Percentiles rank a stretch among this genome's conserved stretches.
These are phyloP conservation scores for Euthynnus affinis DNA, from an alignment of 2,797 vertebrate genomes.

Conservation along the genomic window DNA sequence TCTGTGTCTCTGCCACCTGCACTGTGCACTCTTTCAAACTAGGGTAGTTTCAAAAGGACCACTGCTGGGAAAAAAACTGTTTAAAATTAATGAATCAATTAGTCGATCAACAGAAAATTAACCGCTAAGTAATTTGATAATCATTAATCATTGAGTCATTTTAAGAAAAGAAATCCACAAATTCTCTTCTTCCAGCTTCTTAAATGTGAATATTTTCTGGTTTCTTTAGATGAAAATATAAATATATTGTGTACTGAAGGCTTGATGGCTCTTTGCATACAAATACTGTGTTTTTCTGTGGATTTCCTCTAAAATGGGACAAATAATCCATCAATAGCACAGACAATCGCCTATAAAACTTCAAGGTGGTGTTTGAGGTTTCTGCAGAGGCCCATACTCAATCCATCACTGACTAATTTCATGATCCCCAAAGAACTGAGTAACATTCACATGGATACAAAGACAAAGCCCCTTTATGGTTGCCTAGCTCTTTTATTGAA, in stretches of 20 bases:
- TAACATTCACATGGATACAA: constrained; percentile 55
- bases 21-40: background rate
- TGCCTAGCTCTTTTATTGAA: constrained; percentile 59
- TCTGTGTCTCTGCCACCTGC: constrained; percentile 33
- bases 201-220: too few relatives aligned
- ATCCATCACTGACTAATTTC: constrained; percentile 30
- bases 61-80: constrained; percentile 3
- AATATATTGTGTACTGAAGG: background rate
- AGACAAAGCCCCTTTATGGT: constrained; percentile 65
- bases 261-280: constrained; percentile 1
- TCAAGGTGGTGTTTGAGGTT: constrained; percentile 10
- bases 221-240: too few relatives aligned
- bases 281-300: background rate
- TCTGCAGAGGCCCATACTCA: background rate
- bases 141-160: background rate
- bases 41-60: background rate
- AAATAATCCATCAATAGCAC: constrained; percentile 9
- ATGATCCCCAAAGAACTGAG: constrained; percentile 20
- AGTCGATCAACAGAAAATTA: background rate
- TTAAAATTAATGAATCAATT: background rate
- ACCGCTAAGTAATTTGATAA: background rate
- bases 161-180: too few relatives aligned
- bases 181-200: too few relatives aligned
- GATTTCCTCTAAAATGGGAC: background rate
- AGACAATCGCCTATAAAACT: constrained; percentile 37